A percentile compares a stretch with the other conserved stretches of the same genome.
Evolutionary conservation across 2,888 invertebrate genomes (phyloP).

Genomic region (Lutraria lutraria): DNA sequence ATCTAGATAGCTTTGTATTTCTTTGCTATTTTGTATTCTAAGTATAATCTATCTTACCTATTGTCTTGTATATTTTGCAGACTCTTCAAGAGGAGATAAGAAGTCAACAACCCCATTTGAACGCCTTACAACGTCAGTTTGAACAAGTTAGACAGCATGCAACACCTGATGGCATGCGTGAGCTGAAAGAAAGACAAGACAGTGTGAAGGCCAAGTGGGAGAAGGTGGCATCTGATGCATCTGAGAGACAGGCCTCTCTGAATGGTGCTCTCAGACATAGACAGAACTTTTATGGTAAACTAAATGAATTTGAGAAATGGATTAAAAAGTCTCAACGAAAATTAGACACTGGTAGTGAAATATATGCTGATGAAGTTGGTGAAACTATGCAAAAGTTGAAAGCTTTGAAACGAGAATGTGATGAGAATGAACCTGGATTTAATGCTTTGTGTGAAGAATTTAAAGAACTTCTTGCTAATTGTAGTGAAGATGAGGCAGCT

Average conservation of each 20-base stretch:
- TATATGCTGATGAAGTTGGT: conserved; percentile 93
- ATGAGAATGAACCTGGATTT: conserved; percentile 93
- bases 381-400: conserved; percentile 91
- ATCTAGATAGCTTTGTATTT: too few species aligned
- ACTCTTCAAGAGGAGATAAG: conserved; percentile 82
- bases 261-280: conserved; percentile 80
- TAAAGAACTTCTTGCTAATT: conserved; percentile 90
- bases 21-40: too few species aligned
- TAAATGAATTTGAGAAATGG: conserved; percentile 93
- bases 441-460: conserved; percentile 94
- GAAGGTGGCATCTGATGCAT: conserved; percentile 90
- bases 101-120: conserved; percentile 80
- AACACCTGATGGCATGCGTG: conserved; percentile 78
- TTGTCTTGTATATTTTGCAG: conserved; percentile 63
- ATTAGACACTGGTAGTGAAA: conserved; percentile 92
- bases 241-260: conserved; percentile 90
- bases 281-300: conserved; percentile 91
- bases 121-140: conserved; percentile 78
- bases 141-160: conserved; percentile 82
- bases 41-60: not conserved
- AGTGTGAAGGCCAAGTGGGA: conserved; percentile 93
- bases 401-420: conserved; percentile 93
- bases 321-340: conserved; percentile 87
- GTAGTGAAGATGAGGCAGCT: conserved; percentile 92
- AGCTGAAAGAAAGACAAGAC: conserved; percentile 91